Conservation (phyloP, 2,113 vertebrate genomes). For the Elephantulus edwardii region DNA sequence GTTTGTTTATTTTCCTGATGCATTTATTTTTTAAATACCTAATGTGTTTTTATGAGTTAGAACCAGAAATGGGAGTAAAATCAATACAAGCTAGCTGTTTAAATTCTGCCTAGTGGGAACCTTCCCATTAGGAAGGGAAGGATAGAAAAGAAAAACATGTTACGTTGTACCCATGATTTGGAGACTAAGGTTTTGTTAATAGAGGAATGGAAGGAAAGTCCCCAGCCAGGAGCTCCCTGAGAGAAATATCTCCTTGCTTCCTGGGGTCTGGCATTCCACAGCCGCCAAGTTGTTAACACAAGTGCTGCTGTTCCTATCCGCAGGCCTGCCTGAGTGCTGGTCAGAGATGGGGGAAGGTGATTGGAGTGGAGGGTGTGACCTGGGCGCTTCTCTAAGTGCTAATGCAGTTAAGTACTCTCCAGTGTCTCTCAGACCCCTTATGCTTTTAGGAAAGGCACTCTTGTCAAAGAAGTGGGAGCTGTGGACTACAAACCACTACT, state of each 20-base stretch:
- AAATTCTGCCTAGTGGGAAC: conserved; percentile 55
- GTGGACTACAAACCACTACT: not conserved
- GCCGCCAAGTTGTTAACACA: conserved; percentile 61
- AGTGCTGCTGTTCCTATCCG: conserved; percentile 41
- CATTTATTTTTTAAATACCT: conserved; percentile 37
- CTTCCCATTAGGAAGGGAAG: conserved; percentile 44
- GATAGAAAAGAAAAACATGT: not conserved
- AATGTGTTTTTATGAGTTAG: conserved; percentile 46
- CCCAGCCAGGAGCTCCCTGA: conserved; percentile 35
- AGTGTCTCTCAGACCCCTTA: conserved; percentile 33
- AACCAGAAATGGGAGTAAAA: conserved; percentile 71
- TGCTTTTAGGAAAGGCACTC: conserved; percentile 13
- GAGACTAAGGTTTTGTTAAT: conserved; percentile 66
- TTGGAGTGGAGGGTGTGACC: not conserved
- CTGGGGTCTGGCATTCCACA: conserved; percentile 50
- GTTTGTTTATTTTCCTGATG: conserved; percentile 70
- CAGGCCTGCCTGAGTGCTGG: not conserved
- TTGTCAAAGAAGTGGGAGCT: not conserved
- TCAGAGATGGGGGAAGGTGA: not conserved
- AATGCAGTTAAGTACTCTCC: conserved; percentile 34
- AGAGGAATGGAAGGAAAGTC: conserved; percentile 59
- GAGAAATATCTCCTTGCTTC: conserved; percentile 68
- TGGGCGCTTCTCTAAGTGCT: conserved; percentile 28
- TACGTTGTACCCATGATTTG: conserved; percentile 41
- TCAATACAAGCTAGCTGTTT: conserved; percentile 58